These are phyloP conservation scores for Drosophila buzzatii DNA, from an alignment of 2,888 invertebrate genomes.

Conservation along the genomic window DNA sequence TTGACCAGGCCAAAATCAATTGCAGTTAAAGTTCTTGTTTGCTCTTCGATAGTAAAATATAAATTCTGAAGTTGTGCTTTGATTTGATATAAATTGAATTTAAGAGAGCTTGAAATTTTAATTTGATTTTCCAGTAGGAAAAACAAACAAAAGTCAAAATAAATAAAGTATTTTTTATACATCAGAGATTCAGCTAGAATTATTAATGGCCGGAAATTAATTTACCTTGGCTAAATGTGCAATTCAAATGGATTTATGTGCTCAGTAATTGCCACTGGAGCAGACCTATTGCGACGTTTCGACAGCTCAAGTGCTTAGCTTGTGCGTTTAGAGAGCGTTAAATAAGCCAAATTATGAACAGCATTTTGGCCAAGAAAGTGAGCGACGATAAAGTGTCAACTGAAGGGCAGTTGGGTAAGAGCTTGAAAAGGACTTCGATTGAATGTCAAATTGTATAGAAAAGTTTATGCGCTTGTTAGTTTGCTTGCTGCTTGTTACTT, in stretches of 20 bases:
- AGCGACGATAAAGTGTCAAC: constrained; percentile 25
- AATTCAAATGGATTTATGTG: constrained; percentile 4
- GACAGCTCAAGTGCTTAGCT: constrained; percentile 41
- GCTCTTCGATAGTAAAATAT: background rate
- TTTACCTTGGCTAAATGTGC: background rate
- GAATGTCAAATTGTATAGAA: constrained; percentile 20
- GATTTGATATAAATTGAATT: constrained; percentile 3
- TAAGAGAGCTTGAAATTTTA: constrained; percentile 4
- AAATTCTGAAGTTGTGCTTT: too few relatives aligned
- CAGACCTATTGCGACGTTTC: constrained; percentile 23
- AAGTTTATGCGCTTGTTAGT: constrained; percentile 39
- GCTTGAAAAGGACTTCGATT: background rate
- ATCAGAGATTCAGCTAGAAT: background rate
- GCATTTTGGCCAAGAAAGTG: constrained; percentile 31
- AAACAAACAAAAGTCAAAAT: background rate
- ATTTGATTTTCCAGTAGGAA: background rate
- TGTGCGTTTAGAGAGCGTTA: constrained; percentile 37
- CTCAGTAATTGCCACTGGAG: constrained; percentile 42
- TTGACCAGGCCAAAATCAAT: constrained; percentile 21
- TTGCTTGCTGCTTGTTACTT: constrained; percentile 12
- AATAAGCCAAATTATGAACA: constrained; percentile 47
- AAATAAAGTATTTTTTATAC: background rate
- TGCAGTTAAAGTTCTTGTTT: constrained; percentile 25
- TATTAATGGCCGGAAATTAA: background rate
- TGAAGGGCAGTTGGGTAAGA: constrained; percentile 8